phyloP scores from a whole-genome alignment of 2,888 invertebrate genomes.

The Chrysolina oricalcia region DNA sequence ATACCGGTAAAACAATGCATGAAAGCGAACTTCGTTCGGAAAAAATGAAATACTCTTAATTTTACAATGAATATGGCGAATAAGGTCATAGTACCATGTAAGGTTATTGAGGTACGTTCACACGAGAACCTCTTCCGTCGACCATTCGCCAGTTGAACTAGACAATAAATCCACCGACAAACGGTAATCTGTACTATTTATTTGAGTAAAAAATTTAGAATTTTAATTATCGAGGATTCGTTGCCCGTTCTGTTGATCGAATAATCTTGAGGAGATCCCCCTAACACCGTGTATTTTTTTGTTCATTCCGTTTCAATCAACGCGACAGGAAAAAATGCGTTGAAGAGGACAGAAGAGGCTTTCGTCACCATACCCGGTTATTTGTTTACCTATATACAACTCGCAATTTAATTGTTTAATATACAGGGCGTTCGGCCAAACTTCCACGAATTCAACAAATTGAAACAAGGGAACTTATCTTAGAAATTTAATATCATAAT shows the following conservation, averaged over 20 bases:
- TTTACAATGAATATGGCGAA: constrained; percentile 45
- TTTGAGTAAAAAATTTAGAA: constrained; percentile 58
- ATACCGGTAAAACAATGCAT: constrained; percentile 25
- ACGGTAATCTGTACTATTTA: constrained; percentile 52
- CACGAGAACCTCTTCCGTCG: constrained; percentile 38
- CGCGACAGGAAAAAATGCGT: not conserved
- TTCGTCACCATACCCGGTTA: constrained; percentile 42
- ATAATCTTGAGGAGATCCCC: not conserved
- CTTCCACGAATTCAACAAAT: not conserved
- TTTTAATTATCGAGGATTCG: constrained; percentile 50
- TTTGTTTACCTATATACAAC: constrained; percentile 49
- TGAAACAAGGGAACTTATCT: too few relatives aligned
- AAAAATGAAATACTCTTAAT: constrained; percentile 44
- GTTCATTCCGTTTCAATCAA: not conserved
- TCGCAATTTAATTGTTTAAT: constrained; percentile 42
- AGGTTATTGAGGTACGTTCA: constrained; percentile 48
- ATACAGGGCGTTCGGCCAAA: constrained; percentile 9
- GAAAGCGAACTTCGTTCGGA: constrained; percentile 37
- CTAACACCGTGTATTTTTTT: not conserved
- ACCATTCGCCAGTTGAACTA: constrained; percentile 26
- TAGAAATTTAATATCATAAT: too few relatives aligned
- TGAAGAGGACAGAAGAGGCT: constrained; percentile 39
- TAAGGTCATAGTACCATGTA: constrained; percentile 58
- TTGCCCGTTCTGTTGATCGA: constrained; percentile 38
- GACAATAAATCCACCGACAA: constrained; percentile 48